Evolutionary conservation across 2,888 invertebrate genomes (phyloP), one percentile per base, ranked within the genome.

Genomic region (Noctua pronuba): DNA sequence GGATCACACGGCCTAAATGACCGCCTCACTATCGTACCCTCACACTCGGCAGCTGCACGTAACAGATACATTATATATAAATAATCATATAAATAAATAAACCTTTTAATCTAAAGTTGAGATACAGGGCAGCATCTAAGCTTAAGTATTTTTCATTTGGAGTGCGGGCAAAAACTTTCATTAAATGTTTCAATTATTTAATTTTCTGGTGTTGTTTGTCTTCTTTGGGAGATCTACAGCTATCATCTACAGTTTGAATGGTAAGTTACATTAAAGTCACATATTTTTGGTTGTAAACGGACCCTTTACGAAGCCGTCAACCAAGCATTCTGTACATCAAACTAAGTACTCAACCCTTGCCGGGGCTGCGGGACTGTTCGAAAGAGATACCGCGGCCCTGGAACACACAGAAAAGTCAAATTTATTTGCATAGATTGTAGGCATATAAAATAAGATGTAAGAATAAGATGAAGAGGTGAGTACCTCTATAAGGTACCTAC

Each of bases 201-300:
- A n/a, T n/a, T n/a, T 77, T 24, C 0, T 87, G 41, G 49, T 87
- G 52, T 65, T 81, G 24, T 71, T 83, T 13, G 31, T 64, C 52
- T 70, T 83, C 28, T 35, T 83, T 41, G 88, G 75, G 13, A 79
- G 68, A 38, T 86, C 86, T 46, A 21, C 78, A 31, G 89, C 82
- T 13, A 85, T 88, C 10, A 87, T 90, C 67, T 85, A 87, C 62
- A 81, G 67, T 41, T 77, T 90, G n/a, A 90, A 88, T 83, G 88
- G 90, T 90, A 76, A 88, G 90, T 84, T 67, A n/a, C 10, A 28
- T 52, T 18, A 18, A 18, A 1, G 18, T 18, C 18, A n/a, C n/a
- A 60, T 7, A 7, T 60, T 38, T 8, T 38, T 38, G n/a, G n/a
- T n/a, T 35, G 38, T 38, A 38, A 7, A 38, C 38, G 38, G 38